Evolutionary conservation across 2,888 invertebrate genomes (phyloP), one percentile per base, ranked within the genome.

Genomic region (Drosophila macrothrix): DNA sequence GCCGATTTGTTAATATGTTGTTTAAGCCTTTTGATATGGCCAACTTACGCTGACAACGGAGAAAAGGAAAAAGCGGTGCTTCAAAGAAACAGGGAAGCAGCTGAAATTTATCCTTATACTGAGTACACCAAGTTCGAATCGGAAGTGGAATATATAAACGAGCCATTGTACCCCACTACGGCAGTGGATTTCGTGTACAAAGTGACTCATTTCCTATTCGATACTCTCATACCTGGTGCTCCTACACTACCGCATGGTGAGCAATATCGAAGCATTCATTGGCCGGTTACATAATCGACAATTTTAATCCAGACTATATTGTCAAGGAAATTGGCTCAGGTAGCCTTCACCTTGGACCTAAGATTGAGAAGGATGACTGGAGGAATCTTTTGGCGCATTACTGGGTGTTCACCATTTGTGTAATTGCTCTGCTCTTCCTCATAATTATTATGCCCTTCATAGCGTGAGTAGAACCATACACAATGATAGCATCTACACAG

Each of bases 391-490:
- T 94, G 49, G 85, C 91, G 28, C 94, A 95, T 50, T 93, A 93
- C 72, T 93, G 93, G 93, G 95, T 95, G 12, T 43, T 43, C 22
- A 5, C 22, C 43, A 43, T 43, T 12, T 2, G 94, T 61, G 93
- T 95, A 14, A 84, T 95, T 28, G 88, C 95, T 12, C 94, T 96
- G 53, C 92, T 96, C 25, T 88, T 96, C 22, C 94, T 97, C 68
- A 95, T 95, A 46, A 94, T 97, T 60, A 92, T 96, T 73, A 95
- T 98, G 94, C 98, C 98, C 50, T 94, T 97, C 54, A 95, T 96
- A 74, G 98, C 98, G 94, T 95, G 82, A 92, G 93, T 92, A 39
- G 46, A 12, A 12, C 16, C 9, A 49, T 49, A 7, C 39, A 37
- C 35, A 14, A 35, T 35, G 33, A 33, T 33, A 4, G 12, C 33